These are phyloP conservation scores for Gobius niger DNA, from an alignment of 2,113 vertebrate genomes.

Conservation along the genomic window DNA sequence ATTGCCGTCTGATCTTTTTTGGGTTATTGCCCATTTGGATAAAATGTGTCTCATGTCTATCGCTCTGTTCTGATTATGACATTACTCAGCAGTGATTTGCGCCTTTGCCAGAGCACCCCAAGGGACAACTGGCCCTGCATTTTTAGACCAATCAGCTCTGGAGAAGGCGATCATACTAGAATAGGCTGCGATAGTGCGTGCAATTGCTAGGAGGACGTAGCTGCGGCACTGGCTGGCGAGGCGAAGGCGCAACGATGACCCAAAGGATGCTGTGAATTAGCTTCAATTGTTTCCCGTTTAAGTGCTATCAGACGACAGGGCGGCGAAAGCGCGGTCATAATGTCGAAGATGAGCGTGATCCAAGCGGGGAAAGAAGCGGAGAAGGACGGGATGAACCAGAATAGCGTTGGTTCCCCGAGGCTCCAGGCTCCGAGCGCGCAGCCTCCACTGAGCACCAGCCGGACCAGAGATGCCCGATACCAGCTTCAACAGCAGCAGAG, in stretches of 20 bases:
- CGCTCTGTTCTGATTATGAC: slow-evolving; percentile 8
- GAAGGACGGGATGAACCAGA: slow-evolving; percentile 35
- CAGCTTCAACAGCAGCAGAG: slow-evolving; percentile 63
- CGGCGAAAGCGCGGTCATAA: slow-evolving; percentile 1
- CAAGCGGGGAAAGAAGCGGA: slow-evolving; percentile 58
- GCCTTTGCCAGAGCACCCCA: slow-evolving; percentile 32
- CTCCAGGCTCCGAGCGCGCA: slow-evolving; percentile 64
- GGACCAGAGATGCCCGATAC: slow-evolving; percentile 66
- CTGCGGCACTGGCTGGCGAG: slow-evolving; percentile 44
- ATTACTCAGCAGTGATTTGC: slow-evolving; percentile 34
- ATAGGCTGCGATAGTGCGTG: slow-evolving; percentile 36
- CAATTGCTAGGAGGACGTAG: slow-evolving; percentile 50
- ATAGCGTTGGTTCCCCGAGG: slow-evolving; percentile 55
- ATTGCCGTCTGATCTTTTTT: no score
- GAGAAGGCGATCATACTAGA: slow-evolving; percentile 34
- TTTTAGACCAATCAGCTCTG: slow-evolving; percentile 53
- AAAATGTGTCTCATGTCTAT: not conserved
- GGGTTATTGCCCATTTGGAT: not conserved
- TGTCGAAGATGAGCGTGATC: slow-evolving; percentile 63
- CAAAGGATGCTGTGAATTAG: slow-evolving; percentile 57
- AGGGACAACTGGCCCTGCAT: slow-evolving; percentile 23
- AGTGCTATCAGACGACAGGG: slow-evolving; percentile 14
- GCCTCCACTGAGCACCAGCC: slow-evolving; percentile 60
- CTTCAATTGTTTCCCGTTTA: not conserved
- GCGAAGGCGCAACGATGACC: slow-evolving; percentile 20